A percentile compares a stretch with the other conserved stretches of the same genome.
phyloP scores from a whole-genome alignment of 2,797 vertebrate species.

The Poecilia gillii region DNA sequence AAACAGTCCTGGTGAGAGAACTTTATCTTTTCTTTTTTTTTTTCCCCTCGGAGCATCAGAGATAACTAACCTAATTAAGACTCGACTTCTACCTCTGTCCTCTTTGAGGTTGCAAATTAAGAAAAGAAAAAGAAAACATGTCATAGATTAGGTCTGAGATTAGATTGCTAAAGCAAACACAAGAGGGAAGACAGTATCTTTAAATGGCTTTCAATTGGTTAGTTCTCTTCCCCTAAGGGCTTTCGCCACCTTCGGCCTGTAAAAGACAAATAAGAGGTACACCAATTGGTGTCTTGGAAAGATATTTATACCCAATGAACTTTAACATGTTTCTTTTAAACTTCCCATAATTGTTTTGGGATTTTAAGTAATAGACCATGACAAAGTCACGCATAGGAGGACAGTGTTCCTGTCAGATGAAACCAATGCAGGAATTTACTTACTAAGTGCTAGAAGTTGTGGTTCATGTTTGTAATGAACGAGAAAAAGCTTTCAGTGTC shows the following conservation, averaged over 20 bases:
- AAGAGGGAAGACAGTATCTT: conserved; percentile 55
- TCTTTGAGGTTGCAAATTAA: conserved; percentile 76
- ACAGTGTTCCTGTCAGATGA: neutral
- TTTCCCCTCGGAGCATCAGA: conserved; percentile 40
- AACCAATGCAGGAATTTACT: neutral
- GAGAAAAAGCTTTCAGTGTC: neutral
- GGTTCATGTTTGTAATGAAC: neutral
- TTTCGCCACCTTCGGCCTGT: conserved; percentile 37
- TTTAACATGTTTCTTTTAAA: neutral
- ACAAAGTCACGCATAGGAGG: neutral
- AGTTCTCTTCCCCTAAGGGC: conserved; percentile 41
- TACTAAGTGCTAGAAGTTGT: neutral
- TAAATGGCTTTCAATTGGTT: conserved; percentile 66
- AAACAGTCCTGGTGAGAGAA: conserved; percentile 78
- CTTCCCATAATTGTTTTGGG: neutral
- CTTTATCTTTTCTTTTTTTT: conserved; percentile 69
- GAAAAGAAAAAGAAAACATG: conserved; percentile 75
- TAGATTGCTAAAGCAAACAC: conserved; percentile 78
- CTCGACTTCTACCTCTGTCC: conserved; percentile 70
- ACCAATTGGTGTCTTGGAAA: neutral
- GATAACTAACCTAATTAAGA: conserved; percentile 86
- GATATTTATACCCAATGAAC: neutral
- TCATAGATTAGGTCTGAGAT: conserved; percentile 77
- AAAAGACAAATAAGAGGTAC: conserved; percentile 14
- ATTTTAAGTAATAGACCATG: no score